These are phyloP conservation scores for Ganaspis brasiliensis DNA, from an alignment of 2,888 invertebrate species.

Conservation along the genomic window DNA sequence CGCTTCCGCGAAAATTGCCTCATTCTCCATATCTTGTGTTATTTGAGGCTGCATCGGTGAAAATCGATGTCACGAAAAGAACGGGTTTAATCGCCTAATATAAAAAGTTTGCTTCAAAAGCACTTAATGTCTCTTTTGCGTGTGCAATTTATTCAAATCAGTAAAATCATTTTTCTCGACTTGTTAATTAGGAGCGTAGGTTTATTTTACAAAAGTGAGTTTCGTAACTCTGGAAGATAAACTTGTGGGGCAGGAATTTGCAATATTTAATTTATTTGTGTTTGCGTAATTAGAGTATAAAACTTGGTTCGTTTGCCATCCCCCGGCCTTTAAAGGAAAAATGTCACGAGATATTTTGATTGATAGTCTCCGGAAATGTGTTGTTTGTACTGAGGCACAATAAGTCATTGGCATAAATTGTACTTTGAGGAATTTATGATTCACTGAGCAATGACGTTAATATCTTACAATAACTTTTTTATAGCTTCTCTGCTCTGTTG, in stretches of 20 bases:
- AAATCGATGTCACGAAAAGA: slow-evolving; percentile 18
- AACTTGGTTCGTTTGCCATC: background rate
- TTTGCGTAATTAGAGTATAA: background rate
- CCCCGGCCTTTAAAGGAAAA: background rate
- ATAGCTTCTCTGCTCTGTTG: background rate
- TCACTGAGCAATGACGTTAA: slow-evolving; percentile 35
- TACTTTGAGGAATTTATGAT: slow-evolving; percentile 11
- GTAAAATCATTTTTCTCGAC: slow-evolving; percentile 13
- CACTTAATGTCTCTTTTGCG: background rate
- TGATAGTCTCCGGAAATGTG: slow-evolving; percentile 30
- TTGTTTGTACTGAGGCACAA: background rate
- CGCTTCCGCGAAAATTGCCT: background rate
- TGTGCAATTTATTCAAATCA: background rate
- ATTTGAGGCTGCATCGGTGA: background rate
- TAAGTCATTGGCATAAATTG: slow-evolving; percentile 28
- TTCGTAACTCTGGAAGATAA: slow-evolving; percentile 5
- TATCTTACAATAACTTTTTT: slow-evolving; percentile 29
- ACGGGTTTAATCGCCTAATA: background rate
- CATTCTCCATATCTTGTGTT: background rate
- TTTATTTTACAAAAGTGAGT: slow-evolving; percentile 13
- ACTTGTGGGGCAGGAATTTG: background rate
- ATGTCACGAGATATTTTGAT: background rate
- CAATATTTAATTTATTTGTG: slow-evolving; percentile 1
- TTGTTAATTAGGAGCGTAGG: background rate
- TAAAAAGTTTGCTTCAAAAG: slow-evolving; percentile 6